These are phyloP conservation scores for Sarcophaga carnaria DNA, from an alignment of 2,888 invertebrate genomes.

Conservation along the genomic window DNA sequence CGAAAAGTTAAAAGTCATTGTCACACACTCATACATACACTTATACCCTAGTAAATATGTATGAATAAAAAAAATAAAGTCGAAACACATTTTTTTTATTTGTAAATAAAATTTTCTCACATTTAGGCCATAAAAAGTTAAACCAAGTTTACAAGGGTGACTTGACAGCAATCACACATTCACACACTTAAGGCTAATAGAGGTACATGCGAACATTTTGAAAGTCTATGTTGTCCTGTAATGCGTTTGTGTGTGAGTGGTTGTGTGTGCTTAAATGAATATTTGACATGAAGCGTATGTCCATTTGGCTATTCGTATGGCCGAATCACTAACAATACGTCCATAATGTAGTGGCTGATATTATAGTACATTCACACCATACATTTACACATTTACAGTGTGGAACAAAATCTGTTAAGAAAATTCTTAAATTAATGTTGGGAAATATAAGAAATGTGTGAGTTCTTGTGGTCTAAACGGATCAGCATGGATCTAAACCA, in stretches of 20 bases:
- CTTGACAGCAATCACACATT: slow-evolving; percentile 39
- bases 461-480: too few relatives aligned
- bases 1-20: slow-evolving; percentile 46
- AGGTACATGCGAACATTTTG: slow-evolving; percentile 23
- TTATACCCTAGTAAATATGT: not conserved
- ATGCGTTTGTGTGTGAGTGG: not conserved
- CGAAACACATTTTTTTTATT: slow-evolving; percentile 52
- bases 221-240: slow-evolving; percentile 9
- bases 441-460: too few relatives aligned
- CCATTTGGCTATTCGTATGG: not conserved
- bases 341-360: slow-evolving; percentile 23
- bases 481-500: too few relatives aligned
- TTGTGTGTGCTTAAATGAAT: not conserved
- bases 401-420: not conserved
- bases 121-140: slow-evolving; percentile 69
- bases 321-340: slow-evolving; percentile 27
- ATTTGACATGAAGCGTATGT: slow-evolving; percentile 10
- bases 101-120: slow-evolving; percentile 71
- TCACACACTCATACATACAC: not conserved
- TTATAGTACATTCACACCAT: not conserved
- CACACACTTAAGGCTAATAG: slow-evolving; percentile 37
- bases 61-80: slow-evolving; percentile 28
- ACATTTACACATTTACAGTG: not conserved
- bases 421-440: not conserved
- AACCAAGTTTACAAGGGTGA: slow-evolving; percentile 71